A percentile compares a stretch with the other conserved stretches of the same genome.
These are phyloP conservation scores for Crotalus helleri DNA, from an alignment of 2,113 vertebrate genomes.

Conservation along the genomic window DNA sequence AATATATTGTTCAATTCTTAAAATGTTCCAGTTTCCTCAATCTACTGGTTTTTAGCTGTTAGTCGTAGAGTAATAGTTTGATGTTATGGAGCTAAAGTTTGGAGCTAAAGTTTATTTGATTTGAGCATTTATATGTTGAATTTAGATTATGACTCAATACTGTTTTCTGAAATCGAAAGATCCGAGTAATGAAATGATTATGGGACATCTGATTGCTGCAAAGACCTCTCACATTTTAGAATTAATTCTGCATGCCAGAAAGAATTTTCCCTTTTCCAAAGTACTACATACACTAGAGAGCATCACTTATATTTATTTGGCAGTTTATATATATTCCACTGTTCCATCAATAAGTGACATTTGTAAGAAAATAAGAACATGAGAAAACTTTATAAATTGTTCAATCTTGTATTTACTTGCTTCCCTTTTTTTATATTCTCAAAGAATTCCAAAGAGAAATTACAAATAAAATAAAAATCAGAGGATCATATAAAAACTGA, in stretches of 20 bases:
- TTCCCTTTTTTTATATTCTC: background rate
- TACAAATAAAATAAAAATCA: background rate
- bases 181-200: background rate
- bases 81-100: background rate
- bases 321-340: background rate
- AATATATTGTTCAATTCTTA: background rate
- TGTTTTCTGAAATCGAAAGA: background rate
- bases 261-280: background rate
- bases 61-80: background rate
- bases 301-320: background rate
- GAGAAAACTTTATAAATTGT: background rate
- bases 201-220: background rate
- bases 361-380: background rate
- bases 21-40: background rate
- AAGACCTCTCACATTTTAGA: background rate
- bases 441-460: background rate
- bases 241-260: background rate
- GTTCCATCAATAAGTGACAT: background rate
- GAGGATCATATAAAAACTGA: background rate
- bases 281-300: background rate
- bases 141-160: background rate
- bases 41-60: background rate
- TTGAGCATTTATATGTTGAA: background rate
- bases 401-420: background rate
- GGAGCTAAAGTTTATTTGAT: background rate